phyloP scores from a whole-genome alignment of 2,888 invertebrate species.

The Zygaena filipendulae region DNA sequence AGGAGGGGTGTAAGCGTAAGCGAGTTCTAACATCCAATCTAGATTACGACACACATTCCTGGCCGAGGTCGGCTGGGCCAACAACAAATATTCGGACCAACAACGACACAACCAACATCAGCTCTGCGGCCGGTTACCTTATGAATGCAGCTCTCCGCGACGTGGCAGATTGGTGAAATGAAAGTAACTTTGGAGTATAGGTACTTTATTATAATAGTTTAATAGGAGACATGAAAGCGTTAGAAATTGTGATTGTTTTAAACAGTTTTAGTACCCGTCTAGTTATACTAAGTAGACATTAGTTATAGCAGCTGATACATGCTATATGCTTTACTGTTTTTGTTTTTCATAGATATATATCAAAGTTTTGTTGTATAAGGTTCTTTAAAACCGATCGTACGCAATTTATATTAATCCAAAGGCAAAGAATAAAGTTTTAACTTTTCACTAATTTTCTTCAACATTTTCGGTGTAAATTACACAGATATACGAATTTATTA shows the following conservation, averaged over 20 bases:
- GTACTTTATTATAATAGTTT: slow-evolving; percentile 65
- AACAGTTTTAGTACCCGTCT: slow-evolving; percentile 2
- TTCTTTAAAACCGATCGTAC: too few species aligned
- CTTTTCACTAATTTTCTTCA: too few species aligned
- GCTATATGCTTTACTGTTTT: too few species aligned
- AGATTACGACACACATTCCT: slow-evolving; percentile 47
- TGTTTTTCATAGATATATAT: too few species aligned
- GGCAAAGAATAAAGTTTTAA: too few species aligned
- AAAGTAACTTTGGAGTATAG: slow-evolving; percentile 66
- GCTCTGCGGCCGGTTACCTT: slow-evolving; percentile 55
- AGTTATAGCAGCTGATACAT: too few species aligned
- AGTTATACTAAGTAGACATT: too few species aligned
- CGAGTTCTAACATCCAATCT: slow-evolving; percentile 49
- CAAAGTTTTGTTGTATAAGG: too few species aligned
- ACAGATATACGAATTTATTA: too few species aligned
- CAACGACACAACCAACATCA: slow-evolving; percentile 38
- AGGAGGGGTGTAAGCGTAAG: slow-evolving; percentile 52
- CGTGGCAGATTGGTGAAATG: slow-evolving; percentile 58
- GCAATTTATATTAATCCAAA: too few species aligned
- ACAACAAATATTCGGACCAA: slow-evolving; percentile 30
- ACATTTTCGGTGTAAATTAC: too few species aligned
- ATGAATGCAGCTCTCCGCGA: slow-evolving; percentile 48
- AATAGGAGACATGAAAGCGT: slow-evolving; percentile 54
- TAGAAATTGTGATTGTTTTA: slow-evolving; percentile 25
- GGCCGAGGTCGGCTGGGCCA: slow-evolving; percentile 18